A percentile compares a stretch with the other conserved stretches of the same genome.
phyloP scores from a whole-genome alignment of 2,797 vertebrate genomes.

The Melanotaenia parkinsoni region DNA sequence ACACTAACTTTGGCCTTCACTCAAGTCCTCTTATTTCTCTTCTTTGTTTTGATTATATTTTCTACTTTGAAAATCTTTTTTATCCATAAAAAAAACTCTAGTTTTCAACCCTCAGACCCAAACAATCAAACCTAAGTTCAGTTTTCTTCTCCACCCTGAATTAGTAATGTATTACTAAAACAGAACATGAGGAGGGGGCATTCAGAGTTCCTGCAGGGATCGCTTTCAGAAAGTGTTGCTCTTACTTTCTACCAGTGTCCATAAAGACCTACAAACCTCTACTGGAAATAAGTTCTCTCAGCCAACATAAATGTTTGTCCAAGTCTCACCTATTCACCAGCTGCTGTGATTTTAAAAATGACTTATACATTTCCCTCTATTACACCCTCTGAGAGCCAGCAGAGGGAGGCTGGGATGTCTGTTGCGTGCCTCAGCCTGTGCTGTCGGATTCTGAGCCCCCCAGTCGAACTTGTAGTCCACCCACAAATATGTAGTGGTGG shows the following conservation, averaged over 20 bases:
- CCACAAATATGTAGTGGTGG: slow-evolving; percentile 74
- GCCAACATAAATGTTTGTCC: slow-evolving; percentile 73
- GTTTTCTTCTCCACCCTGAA: slow-evolving; percentile 12
- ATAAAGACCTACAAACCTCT: slow-evolving; percentile 41
- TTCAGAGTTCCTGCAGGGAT: slow-evolving; percentile 36
- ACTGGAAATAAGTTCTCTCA: slow-evolving; percentile 43
- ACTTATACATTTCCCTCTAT: slow-evolving; percentile 47
- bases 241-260: slow-evolving; percentile 49
- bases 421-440: slow-evolving; percentile 50
- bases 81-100: neutral
- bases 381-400: slow-evolving; percentile 27
- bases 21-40: neutral
- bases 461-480: slow-evolving; percentile 43
- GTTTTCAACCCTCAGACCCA: neutral
- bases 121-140: neutral
- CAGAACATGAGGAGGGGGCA: slow-evolving; percentile 25
- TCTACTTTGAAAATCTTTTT: neutral
- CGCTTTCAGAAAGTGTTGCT: slow-evolving; percentile 41
- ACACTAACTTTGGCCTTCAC: neutral
- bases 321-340: slow-evolving; percentile 58
- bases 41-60: neutral
- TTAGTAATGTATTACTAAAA: slow-evolving; percentile 32
- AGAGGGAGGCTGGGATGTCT: slow-evolving; percentile 24
- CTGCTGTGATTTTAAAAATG: slow-evolving; percentile 44
- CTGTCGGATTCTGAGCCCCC: slow-evolving; percentile 54